Base-by-base conservation (phyloP, 2,113 vertebrate species). In the Balaenoptera acutorostrata region DNA sequence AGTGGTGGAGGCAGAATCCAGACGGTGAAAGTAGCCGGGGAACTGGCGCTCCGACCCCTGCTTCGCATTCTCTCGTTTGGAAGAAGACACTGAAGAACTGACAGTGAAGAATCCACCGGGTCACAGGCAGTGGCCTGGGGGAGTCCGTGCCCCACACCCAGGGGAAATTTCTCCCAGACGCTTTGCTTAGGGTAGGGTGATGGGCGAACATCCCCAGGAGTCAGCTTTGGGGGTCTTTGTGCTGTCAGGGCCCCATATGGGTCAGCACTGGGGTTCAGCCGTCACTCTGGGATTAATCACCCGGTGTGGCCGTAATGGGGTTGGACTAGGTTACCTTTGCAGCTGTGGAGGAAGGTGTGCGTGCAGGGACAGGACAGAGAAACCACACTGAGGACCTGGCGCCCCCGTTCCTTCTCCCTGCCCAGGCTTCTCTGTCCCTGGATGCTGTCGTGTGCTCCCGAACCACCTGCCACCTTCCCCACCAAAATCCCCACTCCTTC, bases 321-420 rank as follows among this genome's bases (percentile, higher is more conserved):
- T 3, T 64, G 23, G 21, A 59, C 31, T 0, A 2, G 18, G 29
- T 14, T 6, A 4, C 29, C 36, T 36, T 36, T 14, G 44, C 1
- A 6, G n/a, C 7, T 39, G 23, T 14, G 74, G 25, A 52, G 64
- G 63, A 61, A 33, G 71, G 13, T 25, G 27, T 14, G 46, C 5
- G 3, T 5, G 14, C 27, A 29, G 31, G 90, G 14, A 39, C 4
- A 0, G 31, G 66, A 33, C 23, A 10, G 27, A 2, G 49, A 55
- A 11, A 15, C 33, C 49, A 18, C 3, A 0, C 39, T 14, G 33
- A 6, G 3, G 41, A 11, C n/a, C 41, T 13, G 8, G 52, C 0
- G 1, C 8, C 0, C 8, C 52, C 0, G 1, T 3, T 1, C n/a
- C n/a, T 29, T 31, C 66, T 23, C 17, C 8, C 39, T 10, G 59